phyloP scores from a whole-genome alignment of 2,888 invertebrate genomes.

The Seira musarum region DNA sequence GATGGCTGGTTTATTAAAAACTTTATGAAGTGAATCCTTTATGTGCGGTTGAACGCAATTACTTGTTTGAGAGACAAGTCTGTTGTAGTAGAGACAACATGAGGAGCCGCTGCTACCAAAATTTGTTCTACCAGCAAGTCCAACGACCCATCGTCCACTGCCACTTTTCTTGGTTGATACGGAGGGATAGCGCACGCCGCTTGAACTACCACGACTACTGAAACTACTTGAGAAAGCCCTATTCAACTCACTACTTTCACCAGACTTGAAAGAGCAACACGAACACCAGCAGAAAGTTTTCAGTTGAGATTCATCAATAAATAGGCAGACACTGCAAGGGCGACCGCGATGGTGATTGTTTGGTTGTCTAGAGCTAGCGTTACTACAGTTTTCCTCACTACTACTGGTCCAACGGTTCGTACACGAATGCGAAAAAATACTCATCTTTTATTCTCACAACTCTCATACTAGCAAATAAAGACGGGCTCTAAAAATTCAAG shows the following conservation, averaged over 20 bases:
- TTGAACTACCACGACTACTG: background rate
- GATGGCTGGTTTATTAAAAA: no score
- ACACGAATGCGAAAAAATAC: constrained; percentile 57
- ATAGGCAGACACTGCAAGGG: constrained; percentile 55
- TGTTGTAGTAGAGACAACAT: background rate
- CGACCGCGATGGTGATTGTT: constrained; percentile 38
- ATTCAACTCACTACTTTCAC: constrained; percentile 49
- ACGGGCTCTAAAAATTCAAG: constrained; percentile 41
- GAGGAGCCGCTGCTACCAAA: background rate
- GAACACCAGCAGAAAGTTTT: constrained; percentile 43
- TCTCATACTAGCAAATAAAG: constrained; percentile 61
- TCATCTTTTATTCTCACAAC: constrained; percentile 60
- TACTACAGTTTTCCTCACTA: constrained; percentile 51
- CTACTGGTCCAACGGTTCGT: constrained; percentile 57
- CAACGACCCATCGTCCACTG: constrained; percentile 60
- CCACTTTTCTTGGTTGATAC: constrained; percentile 36
- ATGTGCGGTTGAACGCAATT: background rate
- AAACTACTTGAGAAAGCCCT: constrained; percentile 7
- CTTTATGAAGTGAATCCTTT: background rate
- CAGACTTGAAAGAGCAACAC: constrained; percentile 38
- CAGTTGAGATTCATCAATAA: constrained; percentile 58
- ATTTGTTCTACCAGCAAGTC: constrained; percentile 45
- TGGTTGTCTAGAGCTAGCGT: constrained; percentile 37
- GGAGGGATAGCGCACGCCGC: constrained; percentile 13
- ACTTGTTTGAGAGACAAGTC: background rate